Evolutionary conservation across 2,888 invertebrate species (phyloP), one percentile per base, ranked within the genome.

Genomic region (Pterobdella sp.): DNA sequence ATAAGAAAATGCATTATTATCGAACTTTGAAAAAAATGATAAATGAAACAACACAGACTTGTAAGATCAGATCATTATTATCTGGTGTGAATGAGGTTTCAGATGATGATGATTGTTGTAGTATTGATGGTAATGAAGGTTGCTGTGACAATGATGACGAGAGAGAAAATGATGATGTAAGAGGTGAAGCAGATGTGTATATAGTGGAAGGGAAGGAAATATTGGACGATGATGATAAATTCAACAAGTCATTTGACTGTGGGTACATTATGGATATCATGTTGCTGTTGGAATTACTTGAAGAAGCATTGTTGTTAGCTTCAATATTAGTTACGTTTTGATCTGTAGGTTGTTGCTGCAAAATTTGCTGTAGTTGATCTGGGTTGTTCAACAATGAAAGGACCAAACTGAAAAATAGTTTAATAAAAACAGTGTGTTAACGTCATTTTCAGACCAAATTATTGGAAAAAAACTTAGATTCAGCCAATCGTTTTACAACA

Each of bases 271-370:
- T 18, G 7, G 42, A 26, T 56, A 26, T 22, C n/a, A n/a, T 7
- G 60, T 56, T 56, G 60, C 26, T 56, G 60, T 56, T 56, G 4
- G 60, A 56, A 56, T 26, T 22, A 22, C n/a, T 18, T n/a, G n/a
- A 56, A 56, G 26, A n/a, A 4, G 18, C 60, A 18, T 42, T 42
- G 42, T 42, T 42, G 42, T 56, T 56, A n/a, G n/a, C n/a, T n/a
- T n/a, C n/a, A n/a, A n/a, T n/a, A n/a, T n/a, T n/a, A n/a, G n/a
- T n/a, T n/a, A n/a, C n/a, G n/a, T n/a, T n/a, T n/a, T n/a, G n/a
- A n/a, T n/a, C n/a, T n/a, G n/a, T n/a, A n/a, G n/a, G 60, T n/a
- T 56, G 60, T 56, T 56, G 60, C n/a, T 56, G 60, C 60, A 56
- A 56, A 56, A 56, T 22, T 56, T 56, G 60, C n/a, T 56, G 60